A percentile compares a stretch with the other conserved stretches of the same genome.
These are phyloP conservation scores for Bradypus variegatus DNA, from an alignment of 2,797 vertebrate species.

Conservation along the genomic window DNA sequence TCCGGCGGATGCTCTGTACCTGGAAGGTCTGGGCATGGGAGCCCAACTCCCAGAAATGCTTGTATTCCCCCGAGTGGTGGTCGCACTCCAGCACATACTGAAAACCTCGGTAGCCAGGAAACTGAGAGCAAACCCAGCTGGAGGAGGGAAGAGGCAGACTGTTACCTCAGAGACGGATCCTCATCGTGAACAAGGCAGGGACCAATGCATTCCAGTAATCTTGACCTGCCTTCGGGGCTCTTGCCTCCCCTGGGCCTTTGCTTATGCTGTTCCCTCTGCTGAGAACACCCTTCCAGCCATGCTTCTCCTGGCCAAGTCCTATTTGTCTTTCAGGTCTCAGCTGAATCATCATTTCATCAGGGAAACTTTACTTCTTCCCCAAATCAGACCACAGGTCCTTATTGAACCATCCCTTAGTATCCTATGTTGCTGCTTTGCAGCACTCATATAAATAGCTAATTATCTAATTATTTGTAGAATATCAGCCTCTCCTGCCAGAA, in stretches of 20 bases:
- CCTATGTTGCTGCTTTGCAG: background rate
- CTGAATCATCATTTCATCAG: background rate
- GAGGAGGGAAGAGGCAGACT: constrained; percentile 37
- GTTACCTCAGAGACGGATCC: constrained; percentile 76
- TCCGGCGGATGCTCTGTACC: constrained; percentile 93
- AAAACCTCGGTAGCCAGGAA: constrained; percentile 90
- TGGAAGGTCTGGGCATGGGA: constrained; percentile 89
- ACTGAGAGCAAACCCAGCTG: constrained; percentile 96
- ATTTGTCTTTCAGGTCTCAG: background rate
- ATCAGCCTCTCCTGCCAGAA: background rate
- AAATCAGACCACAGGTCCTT: background rate
- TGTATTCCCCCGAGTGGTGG: constrained; percentile 86
- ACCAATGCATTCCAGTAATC: background rate
- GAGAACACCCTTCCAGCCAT: background rate
- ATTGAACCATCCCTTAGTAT: background rate
- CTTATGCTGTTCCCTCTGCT: background rate
- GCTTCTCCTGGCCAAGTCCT: background rate
- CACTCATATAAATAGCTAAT: background rate
- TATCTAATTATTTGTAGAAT: background rate
- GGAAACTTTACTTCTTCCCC: background rate
- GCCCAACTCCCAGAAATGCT: constrained; percentile 89
- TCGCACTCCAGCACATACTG: constrained; percentile 93
- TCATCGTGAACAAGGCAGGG: fast-evolving
- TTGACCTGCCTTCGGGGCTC: too few species aligned
- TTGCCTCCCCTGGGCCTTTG: background rate